Evolutionary conservation across 2,888 invertebrate genomes (phyloP), one percentile per base, ranked within the genome.

Genomic region (Agonum fuliginosum): DNA sequence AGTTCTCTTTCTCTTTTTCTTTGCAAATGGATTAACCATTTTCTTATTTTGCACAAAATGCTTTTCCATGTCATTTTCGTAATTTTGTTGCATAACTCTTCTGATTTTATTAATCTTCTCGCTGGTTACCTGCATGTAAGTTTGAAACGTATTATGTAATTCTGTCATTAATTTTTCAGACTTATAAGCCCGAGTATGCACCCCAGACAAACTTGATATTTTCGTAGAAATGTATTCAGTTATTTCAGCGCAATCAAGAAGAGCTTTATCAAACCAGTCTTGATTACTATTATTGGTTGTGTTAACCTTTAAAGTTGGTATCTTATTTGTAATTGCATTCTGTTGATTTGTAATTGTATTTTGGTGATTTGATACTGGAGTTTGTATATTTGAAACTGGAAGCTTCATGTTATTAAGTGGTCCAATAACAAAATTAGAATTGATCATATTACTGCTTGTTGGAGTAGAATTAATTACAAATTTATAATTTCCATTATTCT

Each of bases 181-280:
- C 79, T 73, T 81, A 80, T 86, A 85, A 0, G 89, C 83, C 24
- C 87, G 86, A 43, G 88, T 85, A 81, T 88, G 88, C 74, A 87
- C 88, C 80, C 88, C 88, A 78, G 90, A 90, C 37, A 91, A 83
- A 80, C 88, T 88, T 30, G 88, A 85, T 62, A 91, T 84, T 37
- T 89, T 87, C 14, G 88, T 85, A 19, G 90, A 84, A 3, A 91
- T 87, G 83, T 90, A 91, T 79, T 90, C 89, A 70, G 91, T 86
- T 24, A 91, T 88, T 79, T 90, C 89, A 24, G 89, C 87, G 0
- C 91, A 89, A 80, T 90, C 89, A 65, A 89, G 84, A 27, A 90
- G 86, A 79, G 91, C 91, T 80, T 89, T 90, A 78, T 90, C 87
- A 81, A 88, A 91, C 91, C 91, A 91, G 82, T 91, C 90, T 62